A percentile compares a stretch with the other conserved stretches of the same genome.
Conservation (phyloP, 1,140 invertebrate species). For the Drosophila punjabiensis region DNA sequence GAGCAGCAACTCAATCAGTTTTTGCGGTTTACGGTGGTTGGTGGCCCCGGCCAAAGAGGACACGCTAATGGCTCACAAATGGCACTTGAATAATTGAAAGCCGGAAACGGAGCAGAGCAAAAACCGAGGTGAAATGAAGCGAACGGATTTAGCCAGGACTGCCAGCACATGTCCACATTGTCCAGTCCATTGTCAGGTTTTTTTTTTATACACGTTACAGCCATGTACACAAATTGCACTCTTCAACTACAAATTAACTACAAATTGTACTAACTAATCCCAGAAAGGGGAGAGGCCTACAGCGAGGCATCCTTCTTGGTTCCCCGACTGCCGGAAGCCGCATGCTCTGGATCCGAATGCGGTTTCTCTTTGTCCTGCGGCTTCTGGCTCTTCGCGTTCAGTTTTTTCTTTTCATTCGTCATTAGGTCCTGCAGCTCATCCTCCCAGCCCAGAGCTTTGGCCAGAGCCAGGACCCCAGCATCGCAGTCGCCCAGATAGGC, state of each 20-base stretch:
- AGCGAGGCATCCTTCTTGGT: not conserved
- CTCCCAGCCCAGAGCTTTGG: constrained; percentile 93
- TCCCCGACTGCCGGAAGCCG: not conserved
- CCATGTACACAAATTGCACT: constrained; percentile 47
- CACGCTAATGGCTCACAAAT: constrained; percentile 71
- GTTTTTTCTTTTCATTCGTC: constrained; percentile 86
- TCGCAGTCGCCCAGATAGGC: constrained; percentile 95
- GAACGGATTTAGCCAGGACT: constrained; percentile 27
- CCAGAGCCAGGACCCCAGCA: constrained; percentile 91
- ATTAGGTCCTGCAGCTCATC: constrained; percentile 88
- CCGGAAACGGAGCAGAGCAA: constrained; percentile 42
- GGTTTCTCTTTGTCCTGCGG: constrained; percentile 24
- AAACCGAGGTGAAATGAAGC: constrained; percentile 35
- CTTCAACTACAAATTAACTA: constrained; percentile 35
- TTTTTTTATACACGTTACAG: constrained; percentile 25
- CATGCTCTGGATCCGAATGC: constrained; percentile 1
- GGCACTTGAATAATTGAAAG: constrained; percentile 74
- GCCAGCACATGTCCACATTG: constrained; percentile 36
- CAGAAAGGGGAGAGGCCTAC: not conserved
- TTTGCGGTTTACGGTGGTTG: constrained; percentile 58
- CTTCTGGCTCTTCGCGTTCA: not conserved
- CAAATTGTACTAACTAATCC: constrained; percentile 19
- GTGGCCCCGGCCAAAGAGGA: constrained; percentile 36
- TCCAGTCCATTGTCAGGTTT: constrained; percentile 17
- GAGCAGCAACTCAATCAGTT: constrained; percentile 67